These are phyloP conservation scores for Vandiemenella viatica DNA, from an alignment of 2,888 invertebrate species.

Conservation along the genomic window DNA sequence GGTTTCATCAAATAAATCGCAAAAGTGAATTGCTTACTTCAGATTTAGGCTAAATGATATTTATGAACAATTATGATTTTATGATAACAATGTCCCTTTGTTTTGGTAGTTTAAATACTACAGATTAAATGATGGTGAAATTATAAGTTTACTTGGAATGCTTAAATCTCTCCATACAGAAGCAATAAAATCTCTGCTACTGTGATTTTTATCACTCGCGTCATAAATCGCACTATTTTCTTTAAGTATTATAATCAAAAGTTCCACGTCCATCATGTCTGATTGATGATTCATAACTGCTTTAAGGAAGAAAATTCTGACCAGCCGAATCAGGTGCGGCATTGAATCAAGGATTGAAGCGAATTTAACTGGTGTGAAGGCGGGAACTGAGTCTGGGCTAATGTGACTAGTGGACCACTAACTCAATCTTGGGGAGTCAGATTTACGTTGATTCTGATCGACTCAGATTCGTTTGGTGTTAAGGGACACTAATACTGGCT, in stretches of 20 bases:
- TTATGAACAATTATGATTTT: too few relatives aligned
- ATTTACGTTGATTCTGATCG: not conserved
- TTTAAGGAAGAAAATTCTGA: not conserved
- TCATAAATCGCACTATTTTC: constrained; percentile 1
- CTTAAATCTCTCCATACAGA: not conserved
- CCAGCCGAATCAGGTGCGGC: not conserved
- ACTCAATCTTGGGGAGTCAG: not conserved
- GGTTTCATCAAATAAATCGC: not conserved
- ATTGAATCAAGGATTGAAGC: not conserved
- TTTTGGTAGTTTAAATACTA: too few relatives aligned
- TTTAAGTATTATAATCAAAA: not conserved
- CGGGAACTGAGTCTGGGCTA: not conserved
- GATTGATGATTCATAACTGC: not conserved
- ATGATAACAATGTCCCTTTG: too few relatives aligned
- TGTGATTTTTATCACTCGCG: not conserved
- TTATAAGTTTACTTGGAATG: too few relatives aligned
- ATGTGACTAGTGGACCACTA: not conserved
- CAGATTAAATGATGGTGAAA: too few relatives aligned
- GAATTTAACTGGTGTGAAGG: not conserved
- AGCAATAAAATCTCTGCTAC: not conserved
- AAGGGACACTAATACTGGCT: not conserved
- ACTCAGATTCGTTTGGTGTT: not conserved
- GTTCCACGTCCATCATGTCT: not conserved
- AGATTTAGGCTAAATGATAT: too few relatives aligned
- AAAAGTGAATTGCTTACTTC: too few relatives aligned